Conservation (phyloP, 2,797 vertebrate genomes). For the Smutsia gigantea region DNA sequence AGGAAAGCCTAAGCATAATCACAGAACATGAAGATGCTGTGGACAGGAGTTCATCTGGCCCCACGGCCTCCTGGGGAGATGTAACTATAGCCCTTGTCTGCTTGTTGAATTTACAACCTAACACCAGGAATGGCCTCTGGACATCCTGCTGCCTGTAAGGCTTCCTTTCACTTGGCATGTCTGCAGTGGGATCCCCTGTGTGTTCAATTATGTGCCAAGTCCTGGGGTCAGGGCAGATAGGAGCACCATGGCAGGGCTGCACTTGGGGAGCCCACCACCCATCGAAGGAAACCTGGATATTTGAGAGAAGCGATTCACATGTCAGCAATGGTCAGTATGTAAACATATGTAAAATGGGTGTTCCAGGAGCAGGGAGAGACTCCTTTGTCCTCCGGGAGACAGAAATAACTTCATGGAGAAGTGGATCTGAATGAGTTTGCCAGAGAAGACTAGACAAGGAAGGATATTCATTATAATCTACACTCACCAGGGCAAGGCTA, state of each 20-base stretch:
- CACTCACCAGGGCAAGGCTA: neutral
- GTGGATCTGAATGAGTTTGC: neutral
- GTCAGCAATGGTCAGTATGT: neutral
- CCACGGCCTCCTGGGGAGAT: neutral
- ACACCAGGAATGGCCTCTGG: neutral
- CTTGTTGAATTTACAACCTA: neutral
- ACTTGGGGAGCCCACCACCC: neutral
- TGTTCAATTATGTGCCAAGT: neutral
- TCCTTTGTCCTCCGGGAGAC: neutral
- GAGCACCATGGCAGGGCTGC: neutral
- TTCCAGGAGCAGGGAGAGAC: neutral
- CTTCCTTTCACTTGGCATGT: neutral
- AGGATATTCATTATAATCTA: neutral
- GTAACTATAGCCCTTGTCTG: neutral
- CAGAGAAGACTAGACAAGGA: neutral
- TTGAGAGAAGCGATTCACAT: accelerated
- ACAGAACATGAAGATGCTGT: neutral
- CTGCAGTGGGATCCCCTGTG: neutral
- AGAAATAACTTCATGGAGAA: neutral
- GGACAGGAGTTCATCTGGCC: neutral
- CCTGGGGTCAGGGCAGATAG: neutral
- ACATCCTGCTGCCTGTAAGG: neutral
- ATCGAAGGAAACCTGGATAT: neutral
- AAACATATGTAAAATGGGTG: neutral
- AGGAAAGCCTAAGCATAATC: neutral